Conservation (phyloP, 2,888 invertebrate genomes). For the Apomyelois bistriatella region DNA sequence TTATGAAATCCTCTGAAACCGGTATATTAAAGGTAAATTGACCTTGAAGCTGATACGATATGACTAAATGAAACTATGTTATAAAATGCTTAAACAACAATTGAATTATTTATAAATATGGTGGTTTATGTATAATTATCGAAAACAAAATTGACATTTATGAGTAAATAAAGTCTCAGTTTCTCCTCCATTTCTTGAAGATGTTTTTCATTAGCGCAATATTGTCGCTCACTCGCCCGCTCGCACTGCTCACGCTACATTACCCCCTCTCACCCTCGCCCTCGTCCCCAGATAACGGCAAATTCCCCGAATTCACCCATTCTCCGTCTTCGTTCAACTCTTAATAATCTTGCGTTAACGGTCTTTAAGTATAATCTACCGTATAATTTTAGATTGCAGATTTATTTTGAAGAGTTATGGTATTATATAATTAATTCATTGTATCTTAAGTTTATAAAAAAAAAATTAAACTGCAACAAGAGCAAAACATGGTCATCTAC, state of each 20-base stretch:
- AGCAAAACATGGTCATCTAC: too few relatives aligned
- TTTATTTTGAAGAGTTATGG: not conserved
- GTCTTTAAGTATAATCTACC: slow-evolving; percentile 24
- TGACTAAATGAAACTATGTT: too few relatives aligned
- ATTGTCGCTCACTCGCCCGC: slow-evolving; percentile 24
- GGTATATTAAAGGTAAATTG: too few relatives aligned
- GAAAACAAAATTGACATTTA: not conserved
- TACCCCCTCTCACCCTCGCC: not conserved
- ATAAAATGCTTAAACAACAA: too few relatives aligned
- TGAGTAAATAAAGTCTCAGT: not conserved
- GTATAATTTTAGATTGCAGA: not conserved
- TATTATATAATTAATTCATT: too few relatives aligned
- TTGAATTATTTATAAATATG: not conserved
- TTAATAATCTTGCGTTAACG: slow-evolving; percentile 31
- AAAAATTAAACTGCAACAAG: too few relatives aligned
- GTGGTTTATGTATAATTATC: not conserved
- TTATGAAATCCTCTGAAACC: too few relatives aligned
- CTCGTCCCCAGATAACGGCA: slow-evolving; percentile 2
- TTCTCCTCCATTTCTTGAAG: slow-evolving; percentile 30
- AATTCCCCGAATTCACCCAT: slow-evolving; percentile 7
- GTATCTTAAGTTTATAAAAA: too few relatives aligned
- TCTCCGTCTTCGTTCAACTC: slow-evolving; percentile 28
- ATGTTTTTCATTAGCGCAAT: slow-evolving; percentile 65
- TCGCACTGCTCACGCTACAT: slow-evolving; percentile 30
- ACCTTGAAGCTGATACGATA: too few relatives aligned